phyloP scores from a whole-genome alignment of 1,140 invertebrate species.

The Anagrus nilaparvatae region DNA sequence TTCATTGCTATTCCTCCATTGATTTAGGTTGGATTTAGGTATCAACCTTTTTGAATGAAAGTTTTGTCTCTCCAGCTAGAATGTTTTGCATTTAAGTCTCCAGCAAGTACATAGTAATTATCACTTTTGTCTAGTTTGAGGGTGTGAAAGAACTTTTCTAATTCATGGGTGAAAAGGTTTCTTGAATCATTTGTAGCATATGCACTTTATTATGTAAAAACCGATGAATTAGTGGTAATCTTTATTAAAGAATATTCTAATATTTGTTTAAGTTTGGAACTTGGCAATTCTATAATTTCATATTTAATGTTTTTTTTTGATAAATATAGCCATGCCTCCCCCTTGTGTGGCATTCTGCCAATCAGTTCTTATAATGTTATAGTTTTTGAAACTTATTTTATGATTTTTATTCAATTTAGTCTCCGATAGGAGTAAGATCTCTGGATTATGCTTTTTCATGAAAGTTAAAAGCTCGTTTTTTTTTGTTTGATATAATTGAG shows the following conservation, averaged over 20 bases:
- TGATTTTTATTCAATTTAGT: conserved; percentile 17
- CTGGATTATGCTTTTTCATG: conserved; percentile 9
- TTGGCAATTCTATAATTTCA: background rate
- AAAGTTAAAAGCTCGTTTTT: conserved; percentile 8
- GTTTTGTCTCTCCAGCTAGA: background rate
- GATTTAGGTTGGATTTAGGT: background rate
- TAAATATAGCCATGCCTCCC: conserved; percentile 16
- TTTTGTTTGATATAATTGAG: conserved; percentile 16
- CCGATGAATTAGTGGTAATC: background rate
- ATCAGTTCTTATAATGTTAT: conserved; percentile 16
- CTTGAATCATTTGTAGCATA: background rate
- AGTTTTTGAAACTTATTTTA: conserved; percentile 13
- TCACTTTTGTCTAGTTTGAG: background rate
- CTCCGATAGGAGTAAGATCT: conserved; percentile 16
- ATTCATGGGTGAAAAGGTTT: background rate
- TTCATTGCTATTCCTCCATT: background rate
- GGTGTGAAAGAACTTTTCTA: background rate
- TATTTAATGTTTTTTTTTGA: conserved; percentile 14
- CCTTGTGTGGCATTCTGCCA: conserved; percentile 9
- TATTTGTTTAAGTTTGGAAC: background rate
- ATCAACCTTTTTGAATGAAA: background rate
- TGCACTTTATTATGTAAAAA: background rate
- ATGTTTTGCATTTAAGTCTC: conserved; percentile 7
- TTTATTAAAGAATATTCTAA: conserved; percentile 2
- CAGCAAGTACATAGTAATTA: conserved; percentile 1